A percentile compares a stretch with the other conserved stretches of the same genome.
phyloP scores from a whole-genome alignment of 2,797 vertebrate genomes.

The Molossus alvarezi region DNA sequence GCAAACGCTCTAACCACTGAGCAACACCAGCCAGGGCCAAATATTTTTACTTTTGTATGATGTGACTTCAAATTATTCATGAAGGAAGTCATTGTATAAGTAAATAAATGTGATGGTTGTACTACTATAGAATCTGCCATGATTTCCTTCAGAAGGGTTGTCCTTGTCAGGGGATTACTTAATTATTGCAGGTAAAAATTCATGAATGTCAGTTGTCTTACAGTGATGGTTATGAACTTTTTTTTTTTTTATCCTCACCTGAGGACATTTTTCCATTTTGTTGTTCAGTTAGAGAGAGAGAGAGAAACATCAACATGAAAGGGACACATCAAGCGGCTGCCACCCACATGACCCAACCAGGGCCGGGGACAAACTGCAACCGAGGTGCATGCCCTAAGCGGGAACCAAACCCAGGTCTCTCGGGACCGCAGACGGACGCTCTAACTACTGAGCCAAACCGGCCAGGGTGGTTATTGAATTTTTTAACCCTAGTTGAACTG shows the following conservation, averaged over 20 bases:
- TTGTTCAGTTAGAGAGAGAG: too few relatives aligned
- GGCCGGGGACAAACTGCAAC: too few relatives aligned
- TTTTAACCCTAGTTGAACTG: constrained; percentile 23
- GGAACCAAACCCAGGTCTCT: too few relatives aligned
- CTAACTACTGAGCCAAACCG: too few relatives aligned
- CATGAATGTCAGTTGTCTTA: constrained; percentile 6
- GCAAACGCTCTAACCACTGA: too few relatives aligned
- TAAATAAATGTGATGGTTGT: constrained; percentile 55
- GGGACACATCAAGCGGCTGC: too few relatives aligned
- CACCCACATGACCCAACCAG: too few relatives aligned
- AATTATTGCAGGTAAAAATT: constrained; percentile 29
- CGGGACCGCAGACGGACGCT: too few relatives aligned
- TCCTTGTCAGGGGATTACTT: constrained; percentile 60
- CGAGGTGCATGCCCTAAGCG: too few relatives aligned
- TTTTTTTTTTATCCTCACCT: not conserved
- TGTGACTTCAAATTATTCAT: constrained; percentile 70
- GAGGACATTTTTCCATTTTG: too few relatives aligned
- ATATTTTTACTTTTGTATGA: constrained; percentile 76
- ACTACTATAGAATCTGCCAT: constrained; percentile 20
- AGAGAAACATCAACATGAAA: too few relatives aligned
- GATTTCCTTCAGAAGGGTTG: constrained; percentile 54
- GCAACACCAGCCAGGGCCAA: not conserved
- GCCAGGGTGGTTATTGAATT: not conserved
- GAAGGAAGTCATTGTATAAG: constrained; percentile 48
- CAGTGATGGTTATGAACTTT: not conserved